These are phyloP conservation scores for Eolophus roseicapilla DNA, from an alignment of 2,113 vertebrate species.

Conservation along the genomic window DNA sequence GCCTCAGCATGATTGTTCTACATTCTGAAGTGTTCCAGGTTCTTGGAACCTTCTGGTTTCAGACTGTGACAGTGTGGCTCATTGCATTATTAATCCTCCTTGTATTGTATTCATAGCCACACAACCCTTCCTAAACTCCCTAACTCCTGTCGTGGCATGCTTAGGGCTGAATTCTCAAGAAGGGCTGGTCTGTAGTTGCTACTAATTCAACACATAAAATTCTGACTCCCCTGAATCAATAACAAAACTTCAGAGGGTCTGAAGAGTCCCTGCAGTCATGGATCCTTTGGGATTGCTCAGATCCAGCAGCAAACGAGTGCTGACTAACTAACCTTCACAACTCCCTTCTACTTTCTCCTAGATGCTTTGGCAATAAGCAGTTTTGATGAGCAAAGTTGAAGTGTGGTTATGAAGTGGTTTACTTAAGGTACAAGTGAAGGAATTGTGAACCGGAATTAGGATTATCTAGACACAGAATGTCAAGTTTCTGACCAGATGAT, in stretches of 20 bases:
- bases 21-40: background rate
- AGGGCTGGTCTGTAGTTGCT: background rate
- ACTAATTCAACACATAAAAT: background rate
- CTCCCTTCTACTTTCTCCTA: background rate
- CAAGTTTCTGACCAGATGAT: background rate
- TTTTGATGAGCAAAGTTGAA: background rate
- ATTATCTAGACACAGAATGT: background rate
- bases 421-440: background rate
- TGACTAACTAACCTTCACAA: background rate
- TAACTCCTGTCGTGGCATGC: background rate
- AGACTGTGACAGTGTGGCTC: background rate
- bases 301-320: background rate
- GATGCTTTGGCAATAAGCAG: background rate
- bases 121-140: background rate
- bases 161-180: background rate
- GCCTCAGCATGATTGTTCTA: background rate
- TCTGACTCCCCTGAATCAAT: background rate
- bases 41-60: slow-evolving; percentile 11
- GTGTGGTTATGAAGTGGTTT: background rate
- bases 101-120: background rate
- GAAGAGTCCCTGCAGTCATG: background rate
- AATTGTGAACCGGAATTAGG: background rate
- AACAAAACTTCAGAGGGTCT: background rate
- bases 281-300: background rate
- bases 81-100: background rate